Evolutionary conservation across 2,888 invertebrate species (phyloP).

Genomic region (Podabrus alpinus): DNA sequence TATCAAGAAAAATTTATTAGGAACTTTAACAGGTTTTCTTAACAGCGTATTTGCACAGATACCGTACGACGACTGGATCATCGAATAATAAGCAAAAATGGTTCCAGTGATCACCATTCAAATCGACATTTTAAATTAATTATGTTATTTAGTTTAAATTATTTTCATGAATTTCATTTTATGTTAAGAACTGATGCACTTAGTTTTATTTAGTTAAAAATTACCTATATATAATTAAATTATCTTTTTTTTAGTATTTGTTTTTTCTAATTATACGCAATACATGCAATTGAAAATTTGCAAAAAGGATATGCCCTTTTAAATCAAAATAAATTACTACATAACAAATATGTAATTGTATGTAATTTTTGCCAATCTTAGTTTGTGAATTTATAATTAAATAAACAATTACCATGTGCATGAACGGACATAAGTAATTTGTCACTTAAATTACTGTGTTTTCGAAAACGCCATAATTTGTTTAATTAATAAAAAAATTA

Average conservation of each 20-base stretch:
- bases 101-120: not conserved
- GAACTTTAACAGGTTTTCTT: conserved; percentile 76
- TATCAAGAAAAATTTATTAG: conserved; percentile 74
- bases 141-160: not conserved
- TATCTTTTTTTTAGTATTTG: not conserved
- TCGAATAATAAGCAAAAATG: conserved; percentile 17
- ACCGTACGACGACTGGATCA: conserved; percentile 79
- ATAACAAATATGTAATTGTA: not conserved
- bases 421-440: not conserved
- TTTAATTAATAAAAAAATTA: not conserved
- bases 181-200: not conserved
- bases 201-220: not conserved
- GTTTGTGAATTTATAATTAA: not conserved
- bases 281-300: not conserved
- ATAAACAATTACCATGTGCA: not conserved
- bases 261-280: not conserved
- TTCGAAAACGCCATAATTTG: not conserved
- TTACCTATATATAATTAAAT: not conserved
- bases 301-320: not conserved
- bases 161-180: not conserved
- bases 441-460: not conserved
- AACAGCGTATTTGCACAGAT: conserved; percentile 75
- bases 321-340: not conserved
- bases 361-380: not conserved
- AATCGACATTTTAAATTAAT: not conserved